These are phyloP conservation scores for Cassiopea xamachana DNA, from an alignment of 30 jellyfish, hydroid and myxozoan species.

Conservation along the genomic window DNA sequence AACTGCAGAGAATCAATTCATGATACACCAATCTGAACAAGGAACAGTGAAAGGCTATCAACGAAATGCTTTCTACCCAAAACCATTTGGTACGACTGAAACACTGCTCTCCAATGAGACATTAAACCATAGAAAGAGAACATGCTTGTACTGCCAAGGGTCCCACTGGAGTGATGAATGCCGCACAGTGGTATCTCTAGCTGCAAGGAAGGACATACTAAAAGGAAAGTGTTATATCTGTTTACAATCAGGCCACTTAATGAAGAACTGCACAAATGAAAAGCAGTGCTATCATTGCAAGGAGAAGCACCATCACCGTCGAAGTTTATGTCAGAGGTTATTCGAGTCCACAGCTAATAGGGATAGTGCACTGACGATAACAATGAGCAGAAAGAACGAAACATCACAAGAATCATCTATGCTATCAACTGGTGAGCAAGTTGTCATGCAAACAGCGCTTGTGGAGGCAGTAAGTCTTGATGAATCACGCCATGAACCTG, in stretches of 20 bases:
- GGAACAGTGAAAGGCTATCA: neutral
- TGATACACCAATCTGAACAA: neutral
- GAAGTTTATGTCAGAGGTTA: constrained; percentile 11
- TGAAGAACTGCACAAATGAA: neutral
- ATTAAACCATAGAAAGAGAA: no score
- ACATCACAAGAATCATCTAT: neutral
- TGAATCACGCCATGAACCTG: neutral
- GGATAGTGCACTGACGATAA: neutral
- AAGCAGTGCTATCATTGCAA: neutral
- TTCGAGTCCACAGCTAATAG: neutral
- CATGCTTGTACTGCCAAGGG: neutral
- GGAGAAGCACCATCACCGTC: neutral
- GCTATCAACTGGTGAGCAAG: constrained; percentile 39
- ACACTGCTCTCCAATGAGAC: neutral
- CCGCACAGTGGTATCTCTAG: neutral
- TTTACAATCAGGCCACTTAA: neutral
- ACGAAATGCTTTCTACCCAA: neutral
- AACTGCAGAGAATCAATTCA: neutral
- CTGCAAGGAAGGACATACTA: neutral
- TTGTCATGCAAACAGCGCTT: constrained; percentile 48
- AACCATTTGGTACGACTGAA: neutral
- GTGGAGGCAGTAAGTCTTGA: neutral
- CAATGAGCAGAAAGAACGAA: neutral
- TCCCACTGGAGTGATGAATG: neutral
- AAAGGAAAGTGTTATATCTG: neutral